phyloP scores from a whole-genome alignment of 2,113 vertebrate genomes.

The Cercopithecus mona region DNA sequence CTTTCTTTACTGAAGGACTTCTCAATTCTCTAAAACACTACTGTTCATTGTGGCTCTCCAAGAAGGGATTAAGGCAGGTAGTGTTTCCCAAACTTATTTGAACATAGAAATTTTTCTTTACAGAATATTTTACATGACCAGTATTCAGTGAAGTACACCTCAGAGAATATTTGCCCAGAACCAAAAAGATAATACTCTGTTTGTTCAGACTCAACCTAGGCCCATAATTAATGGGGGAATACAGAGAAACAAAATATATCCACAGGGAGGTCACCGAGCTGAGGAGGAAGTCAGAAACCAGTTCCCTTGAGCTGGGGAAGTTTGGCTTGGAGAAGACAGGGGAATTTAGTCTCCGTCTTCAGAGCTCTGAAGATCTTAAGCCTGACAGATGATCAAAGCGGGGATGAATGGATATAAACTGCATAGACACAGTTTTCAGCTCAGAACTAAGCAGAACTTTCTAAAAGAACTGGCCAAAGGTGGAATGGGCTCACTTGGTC shows the following conservation, averaged over 20 bases:
- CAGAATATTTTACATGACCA: conserved; percentile 7
- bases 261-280: not conserved
- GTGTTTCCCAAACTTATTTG: not conserved
- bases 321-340: not conserved
- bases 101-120: not conserved
- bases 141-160: not conserved
- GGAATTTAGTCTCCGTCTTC: not conserved
- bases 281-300: not conserved
- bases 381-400: not conserved
- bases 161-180: not conserved
- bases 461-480: not conserved
- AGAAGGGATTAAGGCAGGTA: not conserved
- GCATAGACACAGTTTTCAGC: not conserved
- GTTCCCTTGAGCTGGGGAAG: not conserved
- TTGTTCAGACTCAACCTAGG: not conserved
- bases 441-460: not conserved
- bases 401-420: not conserved
- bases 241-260: not conserved
- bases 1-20: not conserved
- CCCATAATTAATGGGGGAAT: not conserved
- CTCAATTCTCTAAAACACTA: not conserved
- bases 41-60: not conserved
- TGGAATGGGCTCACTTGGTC: not conserved
- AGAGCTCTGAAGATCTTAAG: not conserved
- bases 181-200: not conserved